Evolutionary conservation across 1,140 invertebrate species (phyloP).

Genomic region (Acyrthosiphon pisum): DNA sequence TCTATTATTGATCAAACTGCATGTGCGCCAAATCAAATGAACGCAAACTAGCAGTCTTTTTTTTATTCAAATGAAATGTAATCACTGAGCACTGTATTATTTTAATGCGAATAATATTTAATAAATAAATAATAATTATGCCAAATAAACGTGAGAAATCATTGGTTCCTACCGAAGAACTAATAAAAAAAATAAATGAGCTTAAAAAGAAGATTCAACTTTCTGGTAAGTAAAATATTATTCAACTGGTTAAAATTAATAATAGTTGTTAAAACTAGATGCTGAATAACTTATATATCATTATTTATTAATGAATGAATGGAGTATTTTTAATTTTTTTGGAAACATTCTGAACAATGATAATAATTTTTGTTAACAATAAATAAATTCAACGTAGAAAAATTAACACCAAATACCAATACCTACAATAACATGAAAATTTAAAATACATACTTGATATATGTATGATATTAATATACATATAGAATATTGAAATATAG

Average conservation of each 20-base stretch:
- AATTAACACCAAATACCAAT: background rate
- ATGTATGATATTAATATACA: background rate
- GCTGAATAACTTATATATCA: background rate
- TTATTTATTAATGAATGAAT: background rate
- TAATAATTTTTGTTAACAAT: background rate
- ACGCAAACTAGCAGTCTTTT: background rate
- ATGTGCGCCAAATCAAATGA: background rate
- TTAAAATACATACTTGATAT: background rate
- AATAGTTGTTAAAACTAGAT: background rate
- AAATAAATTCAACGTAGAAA: background rate
- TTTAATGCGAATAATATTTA: background rate
- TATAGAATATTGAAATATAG: background rate
- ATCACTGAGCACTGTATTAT: background rate
- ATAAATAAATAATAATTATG: constrained; percentile 8
- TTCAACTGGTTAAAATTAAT: background rate
- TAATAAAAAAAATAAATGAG: constrained; percentile 28
- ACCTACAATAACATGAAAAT: background rate
- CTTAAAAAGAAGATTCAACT: constrained; percentile 52
- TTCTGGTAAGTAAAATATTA: constrained; percentile 35
- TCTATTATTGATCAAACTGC: constrained; percentile 44
- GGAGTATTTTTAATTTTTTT: background rate
- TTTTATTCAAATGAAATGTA: background rate
- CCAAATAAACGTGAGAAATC: constrained; percentile 42
- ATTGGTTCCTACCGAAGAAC: background rate
- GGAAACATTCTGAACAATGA: background rate